A percentile compares a stretch with the other conserved stretches of the same genome.
Evolutionary conservation across 2,888 invertebrate species (phyloP).

Genomic region (Zelleria hepariella): DNA sequence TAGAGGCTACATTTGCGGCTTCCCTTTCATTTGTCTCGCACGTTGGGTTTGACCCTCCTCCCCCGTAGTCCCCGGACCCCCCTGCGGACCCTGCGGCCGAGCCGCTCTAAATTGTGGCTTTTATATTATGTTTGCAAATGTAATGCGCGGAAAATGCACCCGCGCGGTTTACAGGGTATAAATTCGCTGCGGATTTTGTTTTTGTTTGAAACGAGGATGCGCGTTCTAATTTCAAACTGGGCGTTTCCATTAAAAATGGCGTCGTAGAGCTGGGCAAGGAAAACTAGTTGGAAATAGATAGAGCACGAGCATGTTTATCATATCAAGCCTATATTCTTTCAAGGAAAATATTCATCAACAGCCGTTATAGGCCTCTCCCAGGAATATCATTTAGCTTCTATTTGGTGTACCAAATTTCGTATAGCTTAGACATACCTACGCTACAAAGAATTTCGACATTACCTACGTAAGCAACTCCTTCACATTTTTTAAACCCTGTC

Average conservation of each 20-base stretch:
- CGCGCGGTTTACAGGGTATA: background rate
- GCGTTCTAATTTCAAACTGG: background rate
- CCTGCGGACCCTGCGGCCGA: background rate
- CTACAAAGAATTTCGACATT: no score
- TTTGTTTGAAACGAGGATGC: background rate
- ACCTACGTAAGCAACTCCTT: no score
- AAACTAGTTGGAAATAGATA: background rate
- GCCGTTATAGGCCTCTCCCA: no score
- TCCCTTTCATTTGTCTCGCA: conserved; percentile 1
- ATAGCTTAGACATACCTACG: no score
- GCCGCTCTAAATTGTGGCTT: background rate
- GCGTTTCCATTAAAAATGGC: background rate
- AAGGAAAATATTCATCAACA: no score
- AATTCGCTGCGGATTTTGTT: background rate
- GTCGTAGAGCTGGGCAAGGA: background rate
- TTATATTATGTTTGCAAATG: background rate
- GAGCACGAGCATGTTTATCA: no score
- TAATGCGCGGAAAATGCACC: background rate
- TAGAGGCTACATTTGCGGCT: conserved; percentile 15
- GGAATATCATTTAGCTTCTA: no score
- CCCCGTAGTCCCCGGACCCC: background rate
- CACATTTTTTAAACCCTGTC: no score
- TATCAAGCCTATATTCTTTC: no score
- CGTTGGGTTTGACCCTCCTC: background rate
- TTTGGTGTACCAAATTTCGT: no score